A percentile compares a stretch with the other conserved stretches of the same genome.
These are phyloP conservation scores for Characodon lateralis DNA, from an alignment of 2,797 vertebrate species.

Conservation along the genomic window DNA sequence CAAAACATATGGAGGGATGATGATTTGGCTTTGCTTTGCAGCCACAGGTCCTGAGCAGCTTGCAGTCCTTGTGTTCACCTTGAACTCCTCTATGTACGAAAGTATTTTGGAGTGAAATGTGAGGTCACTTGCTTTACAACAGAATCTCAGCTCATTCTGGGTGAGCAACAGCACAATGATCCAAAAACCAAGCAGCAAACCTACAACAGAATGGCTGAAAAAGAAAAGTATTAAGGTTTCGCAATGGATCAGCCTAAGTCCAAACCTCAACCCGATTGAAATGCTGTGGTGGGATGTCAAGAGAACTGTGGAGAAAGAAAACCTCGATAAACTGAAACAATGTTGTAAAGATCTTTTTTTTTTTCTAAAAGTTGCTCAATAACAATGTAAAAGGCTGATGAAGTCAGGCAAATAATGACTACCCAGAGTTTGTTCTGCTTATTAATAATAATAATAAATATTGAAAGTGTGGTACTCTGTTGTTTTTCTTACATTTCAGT, in stretches of 20 bases:
- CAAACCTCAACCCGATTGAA: not conserved
- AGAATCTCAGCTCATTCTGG: not conserved
- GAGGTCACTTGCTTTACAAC: not conserved
- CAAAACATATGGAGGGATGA: not conserved
- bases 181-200: not conserved
- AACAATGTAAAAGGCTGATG: not conserved
- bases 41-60: not conserved
- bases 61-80: not conserved
- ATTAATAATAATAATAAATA: not conserved
- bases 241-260: no score
- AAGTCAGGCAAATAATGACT: not conserved
- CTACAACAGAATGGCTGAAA: no score
- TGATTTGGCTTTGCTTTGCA: not conserved
- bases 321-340: no score
- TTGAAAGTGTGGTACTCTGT: no score
- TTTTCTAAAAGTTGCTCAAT: no score
- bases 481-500: not conserved
- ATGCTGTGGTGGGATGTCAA: not conserved
- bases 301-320: no score
- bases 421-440: not conserved
- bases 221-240: no score
- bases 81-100: not conserved
- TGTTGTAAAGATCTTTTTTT: no score
- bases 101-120: not conserved
- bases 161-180: not conserved